phyloP scores from a whole-genome alignment of 92 coral and sea anemone species.

The Paragorgia papillata region DNA sequence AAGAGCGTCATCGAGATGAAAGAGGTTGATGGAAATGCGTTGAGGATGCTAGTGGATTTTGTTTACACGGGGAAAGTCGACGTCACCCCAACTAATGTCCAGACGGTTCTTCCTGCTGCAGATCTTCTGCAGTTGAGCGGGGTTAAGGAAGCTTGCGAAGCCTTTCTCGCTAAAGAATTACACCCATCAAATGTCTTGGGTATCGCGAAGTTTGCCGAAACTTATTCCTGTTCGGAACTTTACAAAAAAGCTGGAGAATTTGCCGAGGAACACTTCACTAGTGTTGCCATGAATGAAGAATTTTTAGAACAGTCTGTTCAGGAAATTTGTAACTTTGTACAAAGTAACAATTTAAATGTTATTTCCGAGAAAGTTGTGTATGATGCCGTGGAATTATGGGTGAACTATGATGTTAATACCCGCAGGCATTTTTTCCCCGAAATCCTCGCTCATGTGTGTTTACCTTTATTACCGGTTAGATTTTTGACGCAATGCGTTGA shows the following conservation, averaged over 20 bases:
- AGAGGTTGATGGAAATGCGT: constrained; percentile 80
- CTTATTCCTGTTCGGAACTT: constrained; percentile 73
- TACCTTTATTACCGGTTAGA: constrained; percentile 69
- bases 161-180: constrained; percentile 76
- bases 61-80: constrained; percentile 88
- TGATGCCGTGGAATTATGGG: constrained; percentile 85
- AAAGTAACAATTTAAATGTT: constrained; percentile 77
- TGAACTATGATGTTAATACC: constrained; percentile 62
- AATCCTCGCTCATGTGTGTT: constrained; percentile 71
- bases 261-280: constrained; percentile 73
- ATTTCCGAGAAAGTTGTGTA: constrained; percentile 84
- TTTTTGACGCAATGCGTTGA: constrained; percentile 68
- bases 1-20: constrained; percentile 80
- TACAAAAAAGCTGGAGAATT: constrained; percentile 67
- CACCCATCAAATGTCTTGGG: constrained; percentile 87
- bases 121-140: constrained; percentile 84
- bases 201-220: constrained; percentile 79
- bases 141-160: constrained; percentile 85
- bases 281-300: constrained; percentile 76
- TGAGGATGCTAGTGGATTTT: constrained; percentile 80
- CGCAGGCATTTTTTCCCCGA: constrained; percentile 65
- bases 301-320: constrained; percentile 60
- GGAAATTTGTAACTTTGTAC: constrained; percentile 70
- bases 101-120: constrained; percentile 90
- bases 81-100: constrained; percentile 85